These are phyloP conservation scores for Gnathonemus echidnorhynchus DNA, from an alignment of 2,113 vertebrate genomes.

Conservation along the genomic window DNA sequence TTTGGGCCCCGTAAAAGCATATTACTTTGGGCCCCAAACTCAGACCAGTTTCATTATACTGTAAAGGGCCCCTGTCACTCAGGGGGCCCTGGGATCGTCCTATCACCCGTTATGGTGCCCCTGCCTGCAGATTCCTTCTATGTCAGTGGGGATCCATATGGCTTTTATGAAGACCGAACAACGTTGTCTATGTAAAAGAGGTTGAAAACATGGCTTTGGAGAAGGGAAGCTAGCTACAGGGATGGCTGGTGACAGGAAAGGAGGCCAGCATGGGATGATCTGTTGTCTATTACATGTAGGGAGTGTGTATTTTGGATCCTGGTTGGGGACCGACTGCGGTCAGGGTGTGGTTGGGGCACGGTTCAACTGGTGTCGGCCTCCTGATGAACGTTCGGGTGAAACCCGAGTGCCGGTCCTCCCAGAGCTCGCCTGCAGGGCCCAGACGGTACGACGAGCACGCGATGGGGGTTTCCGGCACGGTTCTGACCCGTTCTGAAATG, in stretches of 20 bases:
- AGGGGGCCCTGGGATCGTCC: neutral
- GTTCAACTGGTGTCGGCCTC: neutral
- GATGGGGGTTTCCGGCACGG: conserved; percentile 57
- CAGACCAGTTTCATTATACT: neutral
- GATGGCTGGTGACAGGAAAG: neutral
- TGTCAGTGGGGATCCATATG: neutral
- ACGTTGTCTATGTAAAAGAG: neutral
- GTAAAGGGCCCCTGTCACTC: neutral
- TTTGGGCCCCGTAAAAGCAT: neutral
- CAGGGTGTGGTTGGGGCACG: neutral
- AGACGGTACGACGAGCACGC: conserved; percentile 48
- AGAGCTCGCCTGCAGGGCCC: neutral
- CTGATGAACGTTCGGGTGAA: neutral
- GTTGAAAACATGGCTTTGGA: neutral
- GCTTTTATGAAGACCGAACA: neutral
- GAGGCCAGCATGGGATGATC: neutral
- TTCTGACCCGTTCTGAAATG: conserved; percentile 73
- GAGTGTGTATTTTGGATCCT: neutral
- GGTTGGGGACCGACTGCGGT: too few species aligned
- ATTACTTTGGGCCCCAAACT: neutral
- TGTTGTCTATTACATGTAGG: too few species aligned
- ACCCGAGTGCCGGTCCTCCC: neutral
- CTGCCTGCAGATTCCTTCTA: neutral
- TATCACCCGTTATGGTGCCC: neutral
- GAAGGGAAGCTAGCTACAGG: neutral